phyloP scores from a whole-genome alignment of 2,888 invertebrate genomes.

The Ashinkailepas kermadecensis region DNA sequence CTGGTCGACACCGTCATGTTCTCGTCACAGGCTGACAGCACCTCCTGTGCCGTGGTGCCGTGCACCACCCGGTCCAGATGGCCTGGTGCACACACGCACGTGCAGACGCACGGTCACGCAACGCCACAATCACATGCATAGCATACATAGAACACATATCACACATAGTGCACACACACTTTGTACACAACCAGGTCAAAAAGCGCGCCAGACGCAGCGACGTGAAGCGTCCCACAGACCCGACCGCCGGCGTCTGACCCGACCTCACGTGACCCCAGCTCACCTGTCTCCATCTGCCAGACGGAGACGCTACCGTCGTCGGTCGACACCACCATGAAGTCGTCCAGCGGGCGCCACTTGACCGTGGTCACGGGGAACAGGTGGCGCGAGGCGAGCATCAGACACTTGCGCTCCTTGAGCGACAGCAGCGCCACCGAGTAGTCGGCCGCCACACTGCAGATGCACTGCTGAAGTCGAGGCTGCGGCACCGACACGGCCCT shows the following conservation, averaged over 20 bases:
- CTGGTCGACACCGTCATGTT: slow-evolving; percentile 56
- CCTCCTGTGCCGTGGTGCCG: slow-evolving; percentile 92
- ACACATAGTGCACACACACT: too few species aligned
- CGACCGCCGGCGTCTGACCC: too few species aligned
- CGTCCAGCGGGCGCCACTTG: slow-evolving; percentile 94
- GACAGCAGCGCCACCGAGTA: slow-evolving; percentile 94
- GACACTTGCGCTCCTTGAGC: slow-evolving; percentile 84
- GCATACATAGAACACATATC: too few species aligned
- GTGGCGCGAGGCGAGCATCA: slow-evolving; percentile 87
- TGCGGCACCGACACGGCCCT: slow-evolving; percentile 43
- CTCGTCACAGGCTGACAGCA: slow-evolving; percentile 88
- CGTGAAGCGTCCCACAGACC: too few species aligned
- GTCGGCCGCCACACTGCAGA: slow-evolving; percentile 94
- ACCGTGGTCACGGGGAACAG: slow-evolving; percentile 91
- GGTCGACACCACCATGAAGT: slow-evolving; percentile 95
- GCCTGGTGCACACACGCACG: slow-evolving; percentile 48
- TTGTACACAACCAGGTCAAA: too few species aligned
- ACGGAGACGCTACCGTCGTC: slow-evolving; percentile 97
- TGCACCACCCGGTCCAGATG: slow-evolving; percentile 92
- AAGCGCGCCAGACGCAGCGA: too few species aligned
- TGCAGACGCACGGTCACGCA: too few species aligned
- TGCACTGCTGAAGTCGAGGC: slow-evolving; percentile 84
- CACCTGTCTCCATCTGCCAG: slow-evolving; percentile 98
- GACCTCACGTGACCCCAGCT: slow-evolving; percentile 16
- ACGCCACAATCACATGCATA: too few species aligned